Conservation (phyloP, 2,113 vertebrate species). For the Gambusia affinis region DNA sequence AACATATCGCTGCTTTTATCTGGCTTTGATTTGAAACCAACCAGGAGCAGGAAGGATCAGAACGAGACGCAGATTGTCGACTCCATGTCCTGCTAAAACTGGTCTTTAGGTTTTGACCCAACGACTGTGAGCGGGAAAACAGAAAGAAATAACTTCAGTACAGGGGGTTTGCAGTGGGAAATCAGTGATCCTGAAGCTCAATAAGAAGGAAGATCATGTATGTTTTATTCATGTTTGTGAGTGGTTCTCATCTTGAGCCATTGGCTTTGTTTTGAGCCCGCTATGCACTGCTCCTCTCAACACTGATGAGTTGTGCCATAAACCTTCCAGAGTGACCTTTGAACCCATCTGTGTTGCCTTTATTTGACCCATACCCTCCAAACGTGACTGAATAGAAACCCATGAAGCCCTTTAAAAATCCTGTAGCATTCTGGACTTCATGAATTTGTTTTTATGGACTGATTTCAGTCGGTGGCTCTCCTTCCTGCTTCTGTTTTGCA, state of each 20-base stretch:
- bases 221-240: constrained; percentile 2
- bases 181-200: neutral
- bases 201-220: neutral
- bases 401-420: constrained; percentile 29
- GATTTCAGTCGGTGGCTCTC: constrained; percentile 18
- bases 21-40: constrained; percentile 29
- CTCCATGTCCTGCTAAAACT: constrained; percentile 3
- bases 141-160: neutral
- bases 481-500: constrained; percentile 26
- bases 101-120: constrained; percentile 12
- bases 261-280: constrained; percentile 32
- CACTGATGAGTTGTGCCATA: constrained; percentile 75
- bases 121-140: neutral
- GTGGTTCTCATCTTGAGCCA: constrained; percentile 26
- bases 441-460: constrained; percentile 13
- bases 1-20: constrained; percentile 61
- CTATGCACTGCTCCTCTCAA: constrained; percentile 40
- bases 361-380: constrained; percentile 20
- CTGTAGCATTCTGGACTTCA: constrained; percentile 35
- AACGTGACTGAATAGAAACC: constrained; percentile 40
- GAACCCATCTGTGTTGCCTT: constrained; percentile 55
- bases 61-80: constrained; percentile 1
- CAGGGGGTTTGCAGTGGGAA: neutral
- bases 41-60: constrained; percentile 10
- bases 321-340: constrained; percentile 57